phyloP scores from a whole-genome alignment of 2,797 vertebrate genomes.

The Hemitrygon akajei region DNA sequence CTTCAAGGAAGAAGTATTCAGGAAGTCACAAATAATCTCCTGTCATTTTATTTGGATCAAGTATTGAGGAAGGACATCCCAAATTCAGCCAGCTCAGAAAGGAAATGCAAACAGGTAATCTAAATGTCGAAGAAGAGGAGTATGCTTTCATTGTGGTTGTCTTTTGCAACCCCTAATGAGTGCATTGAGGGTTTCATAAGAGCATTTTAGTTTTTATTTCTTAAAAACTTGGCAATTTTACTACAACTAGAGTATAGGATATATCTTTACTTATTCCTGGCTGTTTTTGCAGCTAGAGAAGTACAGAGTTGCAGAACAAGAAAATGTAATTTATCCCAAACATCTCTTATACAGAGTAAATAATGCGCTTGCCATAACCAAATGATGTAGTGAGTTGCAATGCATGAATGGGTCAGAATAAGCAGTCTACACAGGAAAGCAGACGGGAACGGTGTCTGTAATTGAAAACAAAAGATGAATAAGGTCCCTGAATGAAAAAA shows the following conservation, averaged over 20 bases:
- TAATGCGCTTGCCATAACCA: not conserved
- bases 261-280: not conserved
- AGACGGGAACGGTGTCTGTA: not conserved
- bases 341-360: conserved; percentile 5
- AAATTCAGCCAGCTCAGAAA: no score
- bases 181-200: not conserved
- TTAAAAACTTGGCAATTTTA: not conserved
- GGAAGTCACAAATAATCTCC: no score
- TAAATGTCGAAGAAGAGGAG: no score
- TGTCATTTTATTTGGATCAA: no score
- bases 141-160: not conserved
- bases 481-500: not conserved
- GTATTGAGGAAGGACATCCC: no score
- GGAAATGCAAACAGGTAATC: no score
- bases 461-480: not conserved
- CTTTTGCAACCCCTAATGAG: no score
- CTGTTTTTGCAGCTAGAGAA: not conserved
- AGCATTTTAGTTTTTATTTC: not conserved
- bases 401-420: conserved; percentile 14
- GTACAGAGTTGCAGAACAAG: not conserved
- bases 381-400: not conserved
- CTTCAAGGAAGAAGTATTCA: no score
- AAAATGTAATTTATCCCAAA: not conserved
- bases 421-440: not conserved
- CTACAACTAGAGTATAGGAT: not conserved